Base-by-base conservation (phyloP, 2,888 invertebrate genomes). In the Choristoneura rosaceana region DNA sequence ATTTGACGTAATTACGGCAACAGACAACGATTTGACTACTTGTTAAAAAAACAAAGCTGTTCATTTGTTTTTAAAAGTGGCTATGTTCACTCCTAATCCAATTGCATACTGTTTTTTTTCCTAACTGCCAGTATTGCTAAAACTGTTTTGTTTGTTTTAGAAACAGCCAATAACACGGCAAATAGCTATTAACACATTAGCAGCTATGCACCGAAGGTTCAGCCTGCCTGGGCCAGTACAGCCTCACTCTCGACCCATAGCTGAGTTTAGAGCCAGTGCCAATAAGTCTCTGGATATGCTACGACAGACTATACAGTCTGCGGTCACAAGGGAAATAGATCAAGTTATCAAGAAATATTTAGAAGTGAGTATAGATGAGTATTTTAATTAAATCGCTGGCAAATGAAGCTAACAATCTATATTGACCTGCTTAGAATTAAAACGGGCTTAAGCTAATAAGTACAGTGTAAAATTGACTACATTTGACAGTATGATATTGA, bases 291-390 rank as follows among this genome's bases (percentile, higher is more conserved):
- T 97, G 75, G 97, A 97, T 83, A 94, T 97, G 81, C 86, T 97
- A 60, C 88, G 97, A 64, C 96, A 96, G 86, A 97, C 97, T 78
- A 92, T 97, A 82, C 97, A 97, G 89, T 95, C 95, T 75, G 95
- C 95, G 63, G 96, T 97, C 52, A 97, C 97, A 79, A 96, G 96
- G 83, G 97, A 97, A 82, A 96, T 97, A 81, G 96, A 97, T 89
- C 95, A 95, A 87, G 95, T 97, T 65, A 95, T 97, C 74, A 96
- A 96, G 81, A 96, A 96, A 83, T 97, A 97, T 89, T 91, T 97
- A 74, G 96, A 97, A 89, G 97, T 97, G 78, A 84, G 86, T 82
- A 65, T 8, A 38, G 7, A 7, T 14, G 4, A 8, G 0, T 1
- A 5, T n/a, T 7, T 25, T 25, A 0, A 1, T 14, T 47, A 25